Evolutionary conservation across 2,888 invertebrate species (phyloP).

Genomic region (Xiphydria camelus): DNA sequence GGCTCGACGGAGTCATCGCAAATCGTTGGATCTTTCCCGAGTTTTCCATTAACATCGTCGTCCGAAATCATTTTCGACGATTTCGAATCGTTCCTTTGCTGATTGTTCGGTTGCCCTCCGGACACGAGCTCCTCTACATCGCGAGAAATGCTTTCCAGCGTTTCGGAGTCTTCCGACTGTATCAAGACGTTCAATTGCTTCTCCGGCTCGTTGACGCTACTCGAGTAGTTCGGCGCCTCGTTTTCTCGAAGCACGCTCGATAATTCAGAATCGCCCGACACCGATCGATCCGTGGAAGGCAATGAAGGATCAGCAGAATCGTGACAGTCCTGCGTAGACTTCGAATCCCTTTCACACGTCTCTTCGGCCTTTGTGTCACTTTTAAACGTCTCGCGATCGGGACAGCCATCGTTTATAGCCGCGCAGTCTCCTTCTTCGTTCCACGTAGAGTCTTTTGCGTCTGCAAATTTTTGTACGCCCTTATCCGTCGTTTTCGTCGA

Average conservation of each 20-base stretch:
- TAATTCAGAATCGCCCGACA: too few species aligned
- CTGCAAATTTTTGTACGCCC: neutral
- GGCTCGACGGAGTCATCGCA: neutral
- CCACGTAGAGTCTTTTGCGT: neutral
- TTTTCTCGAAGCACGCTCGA: neutral
- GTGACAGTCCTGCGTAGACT: neutral
- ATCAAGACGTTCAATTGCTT: conserved; percentile 1
- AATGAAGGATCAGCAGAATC: neutral
- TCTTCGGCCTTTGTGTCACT: neutral
- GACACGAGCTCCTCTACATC: conserved; percentile 47
- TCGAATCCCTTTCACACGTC: neutral
- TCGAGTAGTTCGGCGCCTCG: neutral
- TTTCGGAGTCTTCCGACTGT: conserved; percentile 40
- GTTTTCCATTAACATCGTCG: neutral
- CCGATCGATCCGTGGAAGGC: neutral
- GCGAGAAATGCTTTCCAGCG: conserved; percentile 48
- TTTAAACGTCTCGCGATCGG: neutral
- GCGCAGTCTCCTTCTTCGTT: neutral
- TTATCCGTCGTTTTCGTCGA: neutral
- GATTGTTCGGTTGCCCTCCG: conserved; percentile 17
- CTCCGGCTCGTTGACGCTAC: neutral
- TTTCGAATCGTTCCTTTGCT: neutral
- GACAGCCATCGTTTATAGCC: neutral
- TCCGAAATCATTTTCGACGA: neutral
- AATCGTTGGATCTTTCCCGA: conserved; percentile 2